A percentile compares a stretch with the other conserved stretches of the same genome.
phyloP scores from a whole-genome alignment of 1,140 invertebrate genomes.

The Coptotermes formosanus region DNA sequence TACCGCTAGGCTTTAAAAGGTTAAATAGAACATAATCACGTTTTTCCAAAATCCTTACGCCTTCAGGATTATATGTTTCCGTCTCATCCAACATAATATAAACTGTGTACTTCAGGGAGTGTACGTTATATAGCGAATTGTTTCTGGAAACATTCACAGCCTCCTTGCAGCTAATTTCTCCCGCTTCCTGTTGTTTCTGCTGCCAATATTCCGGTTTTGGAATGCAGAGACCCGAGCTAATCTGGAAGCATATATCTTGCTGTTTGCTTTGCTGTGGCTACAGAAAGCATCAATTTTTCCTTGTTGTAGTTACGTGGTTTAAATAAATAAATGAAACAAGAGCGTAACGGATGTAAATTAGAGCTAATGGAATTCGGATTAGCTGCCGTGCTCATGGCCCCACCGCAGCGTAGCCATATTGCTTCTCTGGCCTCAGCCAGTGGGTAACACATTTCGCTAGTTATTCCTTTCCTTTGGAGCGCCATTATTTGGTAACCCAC shows the following conservation, averaged over 20 bases:
- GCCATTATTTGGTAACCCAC: neutral
- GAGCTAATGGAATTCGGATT: constrained; percentile 8
- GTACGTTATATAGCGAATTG: no score
- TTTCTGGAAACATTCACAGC: no score
- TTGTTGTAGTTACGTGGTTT: neutral
- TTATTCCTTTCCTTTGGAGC: neutral
- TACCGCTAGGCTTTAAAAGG: no score
- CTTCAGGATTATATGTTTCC: no score
- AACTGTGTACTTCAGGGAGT: no score
- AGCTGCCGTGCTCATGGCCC: neutral
- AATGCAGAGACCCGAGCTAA: neutral
- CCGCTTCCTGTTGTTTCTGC: no score
- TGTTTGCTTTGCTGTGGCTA: neutral
- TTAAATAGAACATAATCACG: no score
- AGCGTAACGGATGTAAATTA: constrained; percentile 5
- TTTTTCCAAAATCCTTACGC: no score
- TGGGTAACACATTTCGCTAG: neutral
- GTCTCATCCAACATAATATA: no score
- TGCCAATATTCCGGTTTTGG: neutral
- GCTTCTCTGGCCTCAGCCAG: neutral
- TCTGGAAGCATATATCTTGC: neutral
- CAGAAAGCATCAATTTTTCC: neutral
- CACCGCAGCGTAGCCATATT: neutral
- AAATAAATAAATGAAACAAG: constrained; percentile 12
- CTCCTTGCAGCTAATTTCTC: no score